Conservation (phyloP, 37 sponge, comb jelly and placozoan genomes). For the Theonella swinhoei region DNA sequence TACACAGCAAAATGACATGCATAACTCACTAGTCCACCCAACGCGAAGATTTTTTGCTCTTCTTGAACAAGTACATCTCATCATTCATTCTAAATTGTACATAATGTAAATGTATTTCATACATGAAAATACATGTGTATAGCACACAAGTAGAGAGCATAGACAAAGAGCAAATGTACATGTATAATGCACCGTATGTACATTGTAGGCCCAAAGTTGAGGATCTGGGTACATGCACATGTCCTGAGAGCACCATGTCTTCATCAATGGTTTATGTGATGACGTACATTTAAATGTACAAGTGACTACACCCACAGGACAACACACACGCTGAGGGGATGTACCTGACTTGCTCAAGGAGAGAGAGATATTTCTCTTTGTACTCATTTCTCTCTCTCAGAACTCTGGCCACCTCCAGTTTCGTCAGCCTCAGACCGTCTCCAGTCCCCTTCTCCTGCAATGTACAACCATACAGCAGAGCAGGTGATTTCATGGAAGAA, state of each 20-base stretch:
- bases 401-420: slow-evolving; percentile 71
- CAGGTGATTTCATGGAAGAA: neutral
- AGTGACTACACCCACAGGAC: no score
- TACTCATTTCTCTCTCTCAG: slow-evolving; percentile 90
- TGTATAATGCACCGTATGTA: neutral
- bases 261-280: no score
- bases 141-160: neutral
- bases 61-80: slow-evolving; percentile 75
- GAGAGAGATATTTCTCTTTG: slow-evolving; percentile 88
- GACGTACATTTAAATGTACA: no score
- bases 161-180: neutral
- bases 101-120: neutral
- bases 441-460: slow-evolving; percentile 36
- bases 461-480: neutral
- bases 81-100: slow-evolving; percentile 58
- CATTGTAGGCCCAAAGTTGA: neutral
- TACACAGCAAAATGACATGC: no score
- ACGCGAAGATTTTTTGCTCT: slow-evolving; percentile 58
- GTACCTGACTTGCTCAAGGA: slow-evolving; percentile 83
- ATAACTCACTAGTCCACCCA: slow-evolving; percentile 89
- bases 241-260: no score
- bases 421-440: slow-evolving; percentile 38
- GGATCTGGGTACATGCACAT: no score
- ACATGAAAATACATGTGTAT: neutral
- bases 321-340: neutral